phyloP scores from a whole-genome alignment of 2,113 vertebrate genomes.

The Anguilla rostrata region DNA sequence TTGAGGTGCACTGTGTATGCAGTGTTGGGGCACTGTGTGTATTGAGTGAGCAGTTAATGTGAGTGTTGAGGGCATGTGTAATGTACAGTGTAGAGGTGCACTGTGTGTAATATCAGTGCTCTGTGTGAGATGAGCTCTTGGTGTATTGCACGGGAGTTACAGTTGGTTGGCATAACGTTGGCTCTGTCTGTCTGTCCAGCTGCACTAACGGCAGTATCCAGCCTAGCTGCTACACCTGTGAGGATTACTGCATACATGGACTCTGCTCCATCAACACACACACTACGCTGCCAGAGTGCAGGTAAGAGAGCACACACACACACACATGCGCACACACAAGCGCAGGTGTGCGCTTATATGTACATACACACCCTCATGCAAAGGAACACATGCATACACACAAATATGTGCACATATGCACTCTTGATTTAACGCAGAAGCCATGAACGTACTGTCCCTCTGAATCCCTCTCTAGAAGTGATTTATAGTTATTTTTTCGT shows the following conservation, averaged over 20 bases:
- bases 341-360: too few species aligned
- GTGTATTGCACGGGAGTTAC: too few species aligned
- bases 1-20: too few species aligned
- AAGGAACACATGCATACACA: neutral
- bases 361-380: neutral
- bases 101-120: too few species aligned
- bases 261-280: constrained; percentile 79
- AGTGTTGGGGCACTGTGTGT: too few species aligned
- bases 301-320: constrained; percentile 62
- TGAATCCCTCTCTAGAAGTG: too few species aligned
- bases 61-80: too few species aligned
- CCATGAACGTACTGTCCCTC: too few species aligned
- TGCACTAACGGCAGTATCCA: constrained; percentile 79
- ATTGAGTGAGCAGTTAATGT: too few species aligned
- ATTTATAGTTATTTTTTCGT: too few species aligned
- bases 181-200: neutral
- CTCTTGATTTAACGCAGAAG: neutral
- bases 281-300: constrained; percentile 82
- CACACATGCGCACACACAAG: neutral
- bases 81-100: neutral
- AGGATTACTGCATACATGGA: constrained; percentile 84
- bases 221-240: constrained; percentile 88
- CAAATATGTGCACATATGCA: neutral
- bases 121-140: too few species aligned
- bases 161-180: neutral